Conservation (phyloP, 2,113 vertebrate genomes). For the Crotalus helleri region DNA sequence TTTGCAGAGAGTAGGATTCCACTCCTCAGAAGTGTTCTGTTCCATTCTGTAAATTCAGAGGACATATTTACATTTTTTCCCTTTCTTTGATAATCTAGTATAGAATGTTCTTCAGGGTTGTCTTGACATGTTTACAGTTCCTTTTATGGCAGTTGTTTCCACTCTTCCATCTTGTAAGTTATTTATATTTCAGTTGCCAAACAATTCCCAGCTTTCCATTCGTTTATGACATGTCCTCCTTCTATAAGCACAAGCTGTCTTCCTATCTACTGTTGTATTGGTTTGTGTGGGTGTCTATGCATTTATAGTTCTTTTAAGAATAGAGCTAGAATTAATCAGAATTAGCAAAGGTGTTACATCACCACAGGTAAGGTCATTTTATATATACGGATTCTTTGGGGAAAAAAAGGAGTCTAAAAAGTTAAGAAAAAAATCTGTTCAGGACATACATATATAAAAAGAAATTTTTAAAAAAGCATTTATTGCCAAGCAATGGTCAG, state of each 20-base stretch:
- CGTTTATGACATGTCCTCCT: accelerated
- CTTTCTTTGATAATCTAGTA: accelerated
- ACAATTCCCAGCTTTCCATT: neutral
- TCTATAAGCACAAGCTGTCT: accelerated
- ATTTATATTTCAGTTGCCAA: neutral
- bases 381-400: neutral
- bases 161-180: accelerated
- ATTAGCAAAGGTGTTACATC: accelerated
- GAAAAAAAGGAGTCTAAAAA: neutral
- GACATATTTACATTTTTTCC: neutral
- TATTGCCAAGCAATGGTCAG: neutral
- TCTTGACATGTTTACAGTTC: accelerated
- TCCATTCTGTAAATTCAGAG: neutral
- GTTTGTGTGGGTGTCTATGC: neutral
- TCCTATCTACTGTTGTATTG: accelerated
- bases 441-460: neutral
- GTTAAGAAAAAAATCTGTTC: neutral
- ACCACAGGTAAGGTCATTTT: neutral
- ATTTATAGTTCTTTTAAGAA: neutral
- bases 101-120: accelerated
- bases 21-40: neutral
- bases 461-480: neutral
- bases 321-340: neutral
- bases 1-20: neutral
- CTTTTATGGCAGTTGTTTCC: accelerated